A percentile compares a stretch with the other conserved stretches of the same genome.
Evolutionary conservation across 1,140 invertebrate genomes (phyloP).

Genomic region (Piezodorus guildinii): DNA sequence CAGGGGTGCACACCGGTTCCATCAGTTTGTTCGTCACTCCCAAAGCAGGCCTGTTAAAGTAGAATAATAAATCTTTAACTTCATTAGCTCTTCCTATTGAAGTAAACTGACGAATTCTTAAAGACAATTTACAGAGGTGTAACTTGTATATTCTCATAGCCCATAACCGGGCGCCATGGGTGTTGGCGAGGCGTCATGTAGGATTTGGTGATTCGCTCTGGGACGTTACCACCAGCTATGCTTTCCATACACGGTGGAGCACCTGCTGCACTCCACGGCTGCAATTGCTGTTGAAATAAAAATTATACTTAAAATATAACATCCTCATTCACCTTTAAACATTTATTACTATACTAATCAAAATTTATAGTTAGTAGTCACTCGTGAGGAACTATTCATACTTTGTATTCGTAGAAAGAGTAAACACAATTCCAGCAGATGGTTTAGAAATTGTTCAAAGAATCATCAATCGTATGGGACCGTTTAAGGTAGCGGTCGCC

Average conservation of each 20-base stretch:
- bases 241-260: constrained; percentile 47
- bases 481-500: too few species aligned
- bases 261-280: constrained; percentile 48
- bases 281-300: constrained; percentile 39
- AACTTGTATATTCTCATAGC: constrained; percentile 59
- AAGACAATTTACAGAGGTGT: constrained; percentile 45
- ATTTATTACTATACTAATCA: too few species aligned
- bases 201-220: constrained; percentile 36
- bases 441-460: too few species aligned
- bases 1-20: constrained; percentile 52
- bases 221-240: constrained; percentile 38
- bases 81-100: not conserved
- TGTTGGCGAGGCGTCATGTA: constrained; percentile 48
- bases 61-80: not conserved
- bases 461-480: too few species aligned
- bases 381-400: too few species aligned
- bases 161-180: constrained; percentile 63
- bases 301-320: constrained; percentile 17
- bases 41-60: constrained; percentile 44
- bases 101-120: not conserved
- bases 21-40: constrained; percentile 56
- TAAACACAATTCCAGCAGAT: too few species aligned
- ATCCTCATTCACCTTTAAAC: too few species aligned
- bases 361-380: too few species aligned
- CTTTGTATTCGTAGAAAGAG: too few species aligned